Evolutionary conservation across 1,140 invertebrate species (phyloP).

Genomic region (Daktulosphaira vitifoliae): DNA sequence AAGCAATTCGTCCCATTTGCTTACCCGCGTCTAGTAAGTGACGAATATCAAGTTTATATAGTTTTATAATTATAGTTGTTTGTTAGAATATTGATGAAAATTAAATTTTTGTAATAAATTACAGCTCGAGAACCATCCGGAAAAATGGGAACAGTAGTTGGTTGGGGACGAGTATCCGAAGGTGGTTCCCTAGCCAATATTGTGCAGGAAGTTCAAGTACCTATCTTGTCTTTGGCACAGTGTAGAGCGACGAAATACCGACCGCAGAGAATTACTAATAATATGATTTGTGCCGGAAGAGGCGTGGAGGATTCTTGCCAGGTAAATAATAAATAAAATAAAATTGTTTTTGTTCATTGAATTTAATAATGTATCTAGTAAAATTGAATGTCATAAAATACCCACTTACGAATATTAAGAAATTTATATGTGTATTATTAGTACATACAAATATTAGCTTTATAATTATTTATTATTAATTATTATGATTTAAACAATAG

Average conservation of each 20-base stretch:
- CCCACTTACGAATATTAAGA: no score
- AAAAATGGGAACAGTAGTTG: constrained; percentile 63
- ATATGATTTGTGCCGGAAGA: constrained; percentile 69
- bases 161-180: constrained; percentile 73
- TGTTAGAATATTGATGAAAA: no score
- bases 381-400: no score
- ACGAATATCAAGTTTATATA: no score
- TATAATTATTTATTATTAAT: no score
- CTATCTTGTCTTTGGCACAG: constrained; percentile 65
- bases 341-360: no score
- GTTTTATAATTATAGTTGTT: no score
- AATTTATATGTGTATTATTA: no score
- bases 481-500: no score
- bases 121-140: constrained; percentile 61
- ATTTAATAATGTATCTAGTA: no score
- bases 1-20: constrained; percentile 70
- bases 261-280: constrained; percentile 65
- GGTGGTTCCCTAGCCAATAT: constrained; percentile 68
- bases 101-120: no score
- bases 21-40: constrained; percentile 56
- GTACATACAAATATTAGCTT: no score
- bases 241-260: constrained; percentile 73
- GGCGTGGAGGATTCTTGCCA: constrained; percentile 73
- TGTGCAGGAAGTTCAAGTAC: constrained; percentile 74
- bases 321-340: constrained; percentile 35